Percentiles rank a stretch among this genome's conserved stretches.
These are phyloP conservation scores for Kryphioiulus occultus DNA, from an alignment of 2,888 invertebrate species.

Conservation along the genomic window DNA sequence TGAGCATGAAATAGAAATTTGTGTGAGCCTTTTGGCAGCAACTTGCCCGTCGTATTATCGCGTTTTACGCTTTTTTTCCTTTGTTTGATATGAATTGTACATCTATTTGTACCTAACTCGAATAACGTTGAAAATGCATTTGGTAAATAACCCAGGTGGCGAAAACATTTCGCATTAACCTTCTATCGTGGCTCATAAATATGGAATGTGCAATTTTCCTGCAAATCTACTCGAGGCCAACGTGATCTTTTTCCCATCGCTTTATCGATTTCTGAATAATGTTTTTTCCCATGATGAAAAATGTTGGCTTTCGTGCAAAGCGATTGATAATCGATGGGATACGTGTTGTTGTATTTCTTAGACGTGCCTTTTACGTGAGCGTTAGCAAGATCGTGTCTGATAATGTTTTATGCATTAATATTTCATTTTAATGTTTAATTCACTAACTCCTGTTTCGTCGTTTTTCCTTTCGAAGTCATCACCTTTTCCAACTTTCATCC, in stretches of 20 bases:
- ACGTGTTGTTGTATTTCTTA: not conserved
- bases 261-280: not conserved
- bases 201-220: not conserved
- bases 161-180: conserved; percentile 12
- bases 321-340: not conserved
- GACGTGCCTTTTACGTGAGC: not conserved
- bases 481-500: conserved; percentile 8
- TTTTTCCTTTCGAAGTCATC: not conserved
- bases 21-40: not conserved
- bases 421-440: conserved; percentile 18
- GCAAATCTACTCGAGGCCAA: not conserved
- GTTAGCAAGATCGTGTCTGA: not conserved
- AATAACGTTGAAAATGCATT: conserved; percentile 20
- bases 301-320: not conserved
- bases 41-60: not conserved
- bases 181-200: not conserved
- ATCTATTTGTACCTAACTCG: not conserved
- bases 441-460: not conserved
- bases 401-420: conserved; percentile 1
- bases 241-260: not conserved
- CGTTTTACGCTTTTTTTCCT: not conserved
- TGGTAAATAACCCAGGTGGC: not conserved
- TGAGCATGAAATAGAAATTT: not conserved
- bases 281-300: not conserved
- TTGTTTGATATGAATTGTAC: not conserved